Evolutionary conservation across 2,888 invertebrate species (phyloP).

Genomic region (Trachelus iudaicus): DNA sequence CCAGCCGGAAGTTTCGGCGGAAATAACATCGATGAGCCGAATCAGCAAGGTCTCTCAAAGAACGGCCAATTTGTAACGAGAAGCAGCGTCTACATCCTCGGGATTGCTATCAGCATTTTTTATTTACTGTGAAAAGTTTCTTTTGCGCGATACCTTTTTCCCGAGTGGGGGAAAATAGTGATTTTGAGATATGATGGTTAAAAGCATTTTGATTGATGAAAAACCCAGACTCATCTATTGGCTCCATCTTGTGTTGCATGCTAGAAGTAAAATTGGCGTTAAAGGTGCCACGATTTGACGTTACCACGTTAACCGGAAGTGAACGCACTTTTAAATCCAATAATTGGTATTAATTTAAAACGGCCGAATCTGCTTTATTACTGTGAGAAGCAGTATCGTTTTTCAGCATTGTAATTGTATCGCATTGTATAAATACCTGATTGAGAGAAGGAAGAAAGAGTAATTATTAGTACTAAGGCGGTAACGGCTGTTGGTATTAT

Average conservation of each 20-base stretch:
- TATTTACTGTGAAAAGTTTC: background rate
- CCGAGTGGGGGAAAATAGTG: background rate
- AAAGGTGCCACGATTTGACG: background rate
- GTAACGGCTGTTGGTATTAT: background rate
- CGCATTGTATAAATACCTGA: background rate
- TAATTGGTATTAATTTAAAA: background rate
- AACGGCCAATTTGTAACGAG: conserved; percentile 36
- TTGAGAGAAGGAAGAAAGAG: background rate
- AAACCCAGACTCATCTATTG: background rate
- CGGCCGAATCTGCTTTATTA: background rate
- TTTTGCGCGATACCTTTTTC: background rate
- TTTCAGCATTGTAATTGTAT: background rate
- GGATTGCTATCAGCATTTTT: background rate
- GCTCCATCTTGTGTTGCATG: background rate
- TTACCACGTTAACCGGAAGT: background rate
- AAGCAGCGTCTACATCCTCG: background rate
- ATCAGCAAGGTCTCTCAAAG: conserved; percentile 68
- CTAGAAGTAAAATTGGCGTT: background rate
- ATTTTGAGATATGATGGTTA: background rate
- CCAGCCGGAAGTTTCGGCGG: conserved; percentile 68
- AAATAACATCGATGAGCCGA: conserved; percentile 71
- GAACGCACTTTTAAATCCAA: background rate
- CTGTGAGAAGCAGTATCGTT: background rate
- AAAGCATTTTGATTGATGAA: background rate
- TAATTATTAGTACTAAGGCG: background rate